Conservation (phyloP, 2,888 invertebrate genomes). For the Electrophaes corylata region DNA sequence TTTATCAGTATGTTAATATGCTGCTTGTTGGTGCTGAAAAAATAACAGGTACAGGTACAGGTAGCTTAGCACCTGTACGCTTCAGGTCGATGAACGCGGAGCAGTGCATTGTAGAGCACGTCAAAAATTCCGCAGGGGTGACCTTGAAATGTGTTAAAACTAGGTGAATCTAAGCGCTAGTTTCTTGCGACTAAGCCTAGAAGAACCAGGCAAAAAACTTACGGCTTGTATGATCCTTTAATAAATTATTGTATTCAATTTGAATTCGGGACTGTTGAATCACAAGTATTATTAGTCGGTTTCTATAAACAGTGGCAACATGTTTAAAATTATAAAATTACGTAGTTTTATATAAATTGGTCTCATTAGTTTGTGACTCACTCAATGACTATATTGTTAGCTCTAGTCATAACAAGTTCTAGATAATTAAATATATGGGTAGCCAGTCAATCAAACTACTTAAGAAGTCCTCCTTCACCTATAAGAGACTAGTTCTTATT, state of each 20-base stretch:
- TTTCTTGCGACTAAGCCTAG: too few species aligned
- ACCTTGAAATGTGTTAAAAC: too few species aligned
- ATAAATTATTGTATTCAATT: too few species aligned
- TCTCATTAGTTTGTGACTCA: not conserved
- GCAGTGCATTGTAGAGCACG: too few species aligned
- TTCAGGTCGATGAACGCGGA: too few species aligned
- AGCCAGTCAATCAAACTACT: slow-evolving; percentile 15
- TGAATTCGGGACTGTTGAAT: not conserved
- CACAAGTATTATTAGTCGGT: not conserved
- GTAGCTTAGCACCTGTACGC: too few species aligned
- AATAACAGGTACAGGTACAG: not conserved
- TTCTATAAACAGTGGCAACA: not conserved
- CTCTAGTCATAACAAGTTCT: slow-evolving; percentile 1
- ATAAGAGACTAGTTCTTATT: slow-evolving; percentile 19
- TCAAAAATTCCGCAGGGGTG: too few species aligned
- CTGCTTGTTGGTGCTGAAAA: too few species aligned
- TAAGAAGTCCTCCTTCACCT: slow-evolving; percentile 24
- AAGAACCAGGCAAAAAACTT: too few species aligned
- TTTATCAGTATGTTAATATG: too few species aligned
- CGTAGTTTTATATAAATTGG: slow-evolving; percentile 1
- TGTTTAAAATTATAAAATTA: not conserved
- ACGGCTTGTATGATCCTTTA: too few species aligned
- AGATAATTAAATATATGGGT: slow-evolving; percentile 9
- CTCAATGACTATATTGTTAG: not conserved
- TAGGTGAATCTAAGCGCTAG: too few species aligned